These are phyloP conservation scores for Pachycephala philippinensis DNA, from an alignment of 2,113 vertebrate genomes.

Conservation along the genomic window DNA sequence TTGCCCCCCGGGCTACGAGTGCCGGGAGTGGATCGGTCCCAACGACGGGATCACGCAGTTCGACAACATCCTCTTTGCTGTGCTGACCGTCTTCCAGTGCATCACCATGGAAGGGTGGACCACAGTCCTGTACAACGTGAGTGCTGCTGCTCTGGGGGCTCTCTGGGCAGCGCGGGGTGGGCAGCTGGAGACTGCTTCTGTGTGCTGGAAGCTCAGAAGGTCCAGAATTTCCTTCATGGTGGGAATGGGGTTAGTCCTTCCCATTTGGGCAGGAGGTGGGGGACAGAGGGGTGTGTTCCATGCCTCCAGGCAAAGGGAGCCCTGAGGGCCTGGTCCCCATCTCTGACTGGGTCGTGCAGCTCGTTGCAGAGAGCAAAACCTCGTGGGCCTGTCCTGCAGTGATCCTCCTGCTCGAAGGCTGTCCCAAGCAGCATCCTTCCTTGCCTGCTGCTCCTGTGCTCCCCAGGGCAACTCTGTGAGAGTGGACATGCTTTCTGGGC, in stretches of 20 bases:
- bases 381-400: background rate
- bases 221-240: background rate
- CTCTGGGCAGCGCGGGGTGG: background rate
- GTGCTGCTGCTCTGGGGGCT: background rate
- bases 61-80: constrained; percentile 97
- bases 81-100: constrained; percentile 98
- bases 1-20: constrained; percentile 85
- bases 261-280: background rate
- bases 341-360: background rate
- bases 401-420: background rate
- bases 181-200: background rate
- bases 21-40: constrained; percentile 90
- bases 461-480: background rate
- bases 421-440: background rate
- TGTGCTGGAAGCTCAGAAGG: background rate
- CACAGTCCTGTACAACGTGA: constrained; percentile 95
- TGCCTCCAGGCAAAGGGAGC: background rate
- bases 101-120: constrained; percentile 99
- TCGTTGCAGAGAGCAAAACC: background rate
- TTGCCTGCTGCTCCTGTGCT: background rate
- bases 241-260: background rate
- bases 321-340: no score
- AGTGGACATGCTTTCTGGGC: fast-evolving
- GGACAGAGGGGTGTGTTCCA: fast-evolving
- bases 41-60: constrained; percentile 98